Percentiles rank a stretch among this genome's conserved stretches.
Conservation (phyloP, 2,113 vertebrate genomes). For the Rutilus rutilus region DNA sequence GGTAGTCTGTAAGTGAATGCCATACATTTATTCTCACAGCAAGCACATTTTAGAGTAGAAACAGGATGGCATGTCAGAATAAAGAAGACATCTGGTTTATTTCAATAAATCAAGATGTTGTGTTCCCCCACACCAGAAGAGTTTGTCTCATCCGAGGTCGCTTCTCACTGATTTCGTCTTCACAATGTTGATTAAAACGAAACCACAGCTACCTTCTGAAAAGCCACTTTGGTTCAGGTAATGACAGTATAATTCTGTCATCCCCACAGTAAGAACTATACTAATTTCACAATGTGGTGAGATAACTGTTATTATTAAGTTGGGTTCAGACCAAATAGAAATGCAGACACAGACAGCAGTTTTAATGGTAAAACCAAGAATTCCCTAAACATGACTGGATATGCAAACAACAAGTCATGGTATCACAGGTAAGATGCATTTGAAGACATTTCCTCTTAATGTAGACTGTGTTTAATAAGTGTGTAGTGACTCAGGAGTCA, state of each 20-base stretch:
- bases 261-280: slow-evolving; percentile 6
- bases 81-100: neutral
- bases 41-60: neutral
- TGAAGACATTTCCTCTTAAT: neutral
- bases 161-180: slow-evolving; percentile 10
- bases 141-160: slow-evolving; percentile 2
- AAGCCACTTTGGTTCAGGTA: slow-evolving; percentile 29
- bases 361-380: slow-evolving; percentile 3
- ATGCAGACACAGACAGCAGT: slow-evolving; percentile 21
- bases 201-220: slow-evolving; percentile 5
- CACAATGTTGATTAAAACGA: neutral
- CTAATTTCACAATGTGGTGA: slow-evolving; percentile 13
- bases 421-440: neutral
- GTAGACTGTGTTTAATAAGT: slow-evolving; percentile 1
- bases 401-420: neutral
- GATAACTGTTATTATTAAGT: slow-evolving; percentile 16
- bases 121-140: neutral
- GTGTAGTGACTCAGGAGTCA: slow-evolving; percentile 31
- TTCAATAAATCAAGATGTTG: neutral
- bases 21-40: neutral
- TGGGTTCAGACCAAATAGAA: slow-evolving; percentile 13
- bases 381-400: neutral
- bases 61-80: neutral
- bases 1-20: neutral
- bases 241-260: slow-evolving; percentile 24